Evolutionary conservation across 2,888 invertebrate species (phyloP).

Genomic region (Papilio protenor): DNA sequence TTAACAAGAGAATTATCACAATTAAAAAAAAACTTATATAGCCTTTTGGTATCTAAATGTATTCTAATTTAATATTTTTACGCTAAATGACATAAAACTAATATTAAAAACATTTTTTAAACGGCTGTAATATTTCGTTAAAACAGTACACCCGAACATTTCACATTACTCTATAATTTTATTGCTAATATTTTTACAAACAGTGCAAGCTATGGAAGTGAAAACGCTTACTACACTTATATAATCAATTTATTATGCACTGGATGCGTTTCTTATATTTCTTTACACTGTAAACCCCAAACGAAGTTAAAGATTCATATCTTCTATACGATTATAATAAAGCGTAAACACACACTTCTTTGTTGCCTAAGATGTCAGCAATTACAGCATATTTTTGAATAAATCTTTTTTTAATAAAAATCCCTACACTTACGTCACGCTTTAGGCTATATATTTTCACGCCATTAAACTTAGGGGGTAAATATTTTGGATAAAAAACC

Average conservation of each 20-base stretch:
- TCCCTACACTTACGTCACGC: too few species aligned
- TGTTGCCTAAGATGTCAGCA: too few species aligned
- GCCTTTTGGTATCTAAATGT: constrained; percentile 43
- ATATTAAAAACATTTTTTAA: background rate
- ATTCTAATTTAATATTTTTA: constrained; percentile 40
- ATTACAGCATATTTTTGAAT: too few species aligned
- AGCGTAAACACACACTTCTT: too few species aligned
- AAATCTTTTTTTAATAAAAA: too few species aligned
- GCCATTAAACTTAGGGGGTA: too few species aligned
- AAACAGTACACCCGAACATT: constrained; percentile 57
- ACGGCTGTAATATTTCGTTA: background rate
- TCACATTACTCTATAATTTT: constrained; percentile 51
- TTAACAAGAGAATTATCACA: constrained; percentile 43
- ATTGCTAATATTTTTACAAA: constrained; percentile 69
- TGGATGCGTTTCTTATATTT: background rate
- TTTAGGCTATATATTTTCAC: too few species aligned
- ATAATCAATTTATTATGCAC: constrained; percentile 47
- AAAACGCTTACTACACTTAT: constrained; percentile 55
- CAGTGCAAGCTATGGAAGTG: constrained; percentile 81
- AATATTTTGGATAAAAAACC: too few species aligned
- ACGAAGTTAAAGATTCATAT: background rate
- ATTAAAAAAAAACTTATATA: constrained; percentile 42
- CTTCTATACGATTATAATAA: too few species aligned
- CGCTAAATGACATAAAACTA: background rate
- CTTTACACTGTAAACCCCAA: background rate